Evolutionary conservation across 2,113 vertebrate species (phyloP), one percentile per base, ranked within the genome.

Genomic region (Pangasianodon hypophthalmus): DNA sequence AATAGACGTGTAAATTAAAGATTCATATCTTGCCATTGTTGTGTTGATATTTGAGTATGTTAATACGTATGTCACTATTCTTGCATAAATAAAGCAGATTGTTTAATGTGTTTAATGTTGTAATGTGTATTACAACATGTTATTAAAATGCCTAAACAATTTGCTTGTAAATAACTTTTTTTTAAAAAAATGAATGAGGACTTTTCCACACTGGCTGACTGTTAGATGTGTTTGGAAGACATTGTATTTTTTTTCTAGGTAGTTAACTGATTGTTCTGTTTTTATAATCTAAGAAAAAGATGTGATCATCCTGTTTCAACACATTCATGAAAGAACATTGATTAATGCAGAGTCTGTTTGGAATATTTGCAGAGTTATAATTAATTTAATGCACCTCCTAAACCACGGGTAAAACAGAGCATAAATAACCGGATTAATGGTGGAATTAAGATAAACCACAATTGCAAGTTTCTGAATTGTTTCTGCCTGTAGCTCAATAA

Each of bases 301-400:
- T 60, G 58, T 62, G 24, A 62, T 26, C 1, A 24, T 29, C 11
- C 26, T 62, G 60, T 62, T 6, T 62, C 60, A 62, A 26, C 8
- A 3, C 4, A 69, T 85, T 85, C 16, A 64, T 64, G 14, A 86
- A 24, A 84, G 84, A 21, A 89, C 84, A 41, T 89, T 87, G 6
- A 87, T 69, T 67, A 91, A 44, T 32, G 85, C 69, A 64, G 91
- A 91, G 29, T 80, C 77, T 16, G 46, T 80, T 16, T 80, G 26
- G 11, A 80, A 80, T 80, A 82, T 82, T 54, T 19, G 2, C 29
- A 82, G 29, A 54, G 16, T 82, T 54, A 54, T 50, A 32, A 54
- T 88, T 62, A 52, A 44, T 67, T 69, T n/a, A 90, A 92, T 84
- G 90, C 67, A 8, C 50, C 29, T 82, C 50, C 79, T 82, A 19